These are phyloP conservation scores for Muricea muricata DNA, from an alignment of 92 coral and sea anemone species.

Conservation along the genomic window DNA sequence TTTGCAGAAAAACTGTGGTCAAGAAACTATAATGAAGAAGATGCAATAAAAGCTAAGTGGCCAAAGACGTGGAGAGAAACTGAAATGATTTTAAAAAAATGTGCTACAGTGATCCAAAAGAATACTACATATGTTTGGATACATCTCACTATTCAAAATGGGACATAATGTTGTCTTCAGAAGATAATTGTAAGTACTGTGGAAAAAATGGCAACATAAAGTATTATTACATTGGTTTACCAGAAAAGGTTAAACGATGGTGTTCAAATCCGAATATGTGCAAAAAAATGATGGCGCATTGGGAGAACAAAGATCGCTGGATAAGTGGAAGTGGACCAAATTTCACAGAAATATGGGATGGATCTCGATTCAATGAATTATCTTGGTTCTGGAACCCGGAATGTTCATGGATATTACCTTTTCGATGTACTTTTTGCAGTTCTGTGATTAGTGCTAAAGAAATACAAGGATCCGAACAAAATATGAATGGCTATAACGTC, in stretches of 20 bases:
- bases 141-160: neutral
- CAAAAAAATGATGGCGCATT: constrained; percentile 70
- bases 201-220: neutral
- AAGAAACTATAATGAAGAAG: constrained; percentile 29
- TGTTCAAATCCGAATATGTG: constrained; percentile 55
- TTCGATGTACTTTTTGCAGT: neutral
- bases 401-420: neutral
- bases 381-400: too few species aligned
- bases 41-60: constrained; percentile 25
- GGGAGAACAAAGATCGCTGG: constrained; percentile 49
- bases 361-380: neutral
- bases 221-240: neutral
- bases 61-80: constrained; percentile 24
- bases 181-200: neutral
- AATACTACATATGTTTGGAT: neutral
- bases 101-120: constrained; percentile 9
- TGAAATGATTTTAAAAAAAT: neutral
- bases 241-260: neutral
- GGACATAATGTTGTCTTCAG: neutral
- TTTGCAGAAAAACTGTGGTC: neutral
- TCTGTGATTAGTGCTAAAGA: neutral
- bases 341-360: neutral
- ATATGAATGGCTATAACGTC: neutral
- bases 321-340: neutral
- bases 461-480: neutral